Base-by-base conservation (phyloP, 1,140 invertebrate species). In the Thaumetopoea pityocampa region DNA sequence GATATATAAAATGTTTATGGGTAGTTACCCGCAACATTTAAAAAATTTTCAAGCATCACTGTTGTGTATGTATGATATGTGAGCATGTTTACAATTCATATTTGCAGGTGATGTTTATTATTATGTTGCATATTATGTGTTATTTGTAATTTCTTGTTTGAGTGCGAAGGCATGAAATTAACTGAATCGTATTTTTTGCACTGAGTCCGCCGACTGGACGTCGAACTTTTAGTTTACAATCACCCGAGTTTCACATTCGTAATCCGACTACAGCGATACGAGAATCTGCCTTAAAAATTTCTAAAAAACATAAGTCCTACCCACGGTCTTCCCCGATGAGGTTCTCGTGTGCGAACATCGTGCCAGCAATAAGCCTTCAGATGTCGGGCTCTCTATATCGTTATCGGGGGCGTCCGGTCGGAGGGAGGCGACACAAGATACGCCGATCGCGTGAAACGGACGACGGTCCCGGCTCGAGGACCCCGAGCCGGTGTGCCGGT, bases 81-180 rank as follows among this genome's bases (percentile, higher is more conserved):
- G 44, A 10, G 38, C 35, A 52, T 57, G 54, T 26, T 14, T 49
- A 11, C 36, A 11, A 7, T 36, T 1, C 16, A 8, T 5, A 6
- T 20, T 20, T 24, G 10, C 24, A 28, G 26, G 20, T 33, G 4
- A 36, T 38, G 28, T 41, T 52, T 57, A 50, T 38, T 35, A 45
- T 56, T 60, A 27, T 53, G 52, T 63, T 59, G 51, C 58, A 55
- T 41, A 41, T 24, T 16, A 41, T 34, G 15, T 51, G 42, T 43
- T 41, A 38, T 55, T 55, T 56, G 22, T 53, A 67, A 73, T 77
- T 77, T 80, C 66, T 48, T 72, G 70, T 79, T 80, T 77, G 72
- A 69, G 72, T 66, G 19, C 30, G 36, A 50, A 17, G 14, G 58
- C 65, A 65, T 67, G 64, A 29, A 18, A 41, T 35, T 51, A 49